phyloP scores from a whole-genome alignment of 1,140 invertebrate species.

The Anoplophora glabripennis region DNA sequence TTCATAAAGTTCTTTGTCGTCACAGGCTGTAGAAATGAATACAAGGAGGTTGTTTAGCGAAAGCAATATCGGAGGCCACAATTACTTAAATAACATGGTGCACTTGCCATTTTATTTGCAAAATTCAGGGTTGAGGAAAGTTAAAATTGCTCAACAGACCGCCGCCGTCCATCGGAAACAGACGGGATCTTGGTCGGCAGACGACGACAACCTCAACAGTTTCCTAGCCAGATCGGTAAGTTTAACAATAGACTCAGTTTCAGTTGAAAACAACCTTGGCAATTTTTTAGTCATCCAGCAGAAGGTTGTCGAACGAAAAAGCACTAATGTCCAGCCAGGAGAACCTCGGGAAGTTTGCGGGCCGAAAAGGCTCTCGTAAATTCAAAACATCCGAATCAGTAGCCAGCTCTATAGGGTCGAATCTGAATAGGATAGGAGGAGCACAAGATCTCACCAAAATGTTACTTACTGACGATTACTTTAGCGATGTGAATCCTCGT shows the following conservation, averaged over 20 bases:
- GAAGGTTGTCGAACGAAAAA: conserved; percentile 75
- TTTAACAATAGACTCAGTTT: not conserved
- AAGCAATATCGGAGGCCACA: conserved; percentile 88
- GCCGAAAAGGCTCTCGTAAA: conserved; percentile 62
- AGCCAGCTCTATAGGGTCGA: conserved; percentile 84
- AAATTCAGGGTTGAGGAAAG: conserved; percentile 88
- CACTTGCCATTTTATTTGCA: conserved; percentile 97
- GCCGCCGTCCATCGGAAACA: conserved; percentile 53
- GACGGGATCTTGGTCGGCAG: conserved; percentile 35
- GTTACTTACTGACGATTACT: conserved; percentile 91
- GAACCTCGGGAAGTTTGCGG: conserved; percentile 55
- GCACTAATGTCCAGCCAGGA: conserved; percentile 75
- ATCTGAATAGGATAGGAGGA: conserved; percentile 71
- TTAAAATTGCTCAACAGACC: conserved; percentile 81
- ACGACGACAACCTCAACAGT: conserved; percentile 52
- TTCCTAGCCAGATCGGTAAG: conserved; percentile 41
- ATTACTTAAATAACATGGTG: conserved; percentile 94
- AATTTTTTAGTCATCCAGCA: conserved; percentile 55
- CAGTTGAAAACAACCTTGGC: not conserved
- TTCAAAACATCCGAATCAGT: conserved; percentile 81
- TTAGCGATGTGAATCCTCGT: conserved; percentile 95
- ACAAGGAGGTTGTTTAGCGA: conserved; percentile 80
- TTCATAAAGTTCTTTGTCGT: conserved; percentile 13
- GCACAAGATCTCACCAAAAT: conserved; percentile 79
- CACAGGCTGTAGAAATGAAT: conserved; percentile 87